Evolutionary conservation across 2,113 vertebrate species (phyloP).

Genomic region (Eidolon helvum): DNA sequence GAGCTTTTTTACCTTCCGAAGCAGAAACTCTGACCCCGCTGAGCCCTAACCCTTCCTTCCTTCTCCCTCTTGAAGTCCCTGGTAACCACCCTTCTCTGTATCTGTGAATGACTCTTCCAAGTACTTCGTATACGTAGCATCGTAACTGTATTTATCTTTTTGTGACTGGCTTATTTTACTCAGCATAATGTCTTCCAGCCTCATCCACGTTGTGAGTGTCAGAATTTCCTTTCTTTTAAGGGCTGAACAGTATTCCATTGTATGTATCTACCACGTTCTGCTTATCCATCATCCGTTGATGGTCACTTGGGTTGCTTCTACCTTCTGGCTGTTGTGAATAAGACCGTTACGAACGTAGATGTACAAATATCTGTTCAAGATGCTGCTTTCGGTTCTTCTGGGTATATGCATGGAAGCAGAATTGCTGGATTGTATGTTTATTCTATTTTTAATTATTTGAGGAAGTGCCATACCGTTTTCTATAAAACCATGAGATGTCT

Average conservation of each 20-base stretch:
- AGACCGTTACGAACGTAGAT: neutral
- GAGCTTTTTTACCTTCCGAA: neutral
- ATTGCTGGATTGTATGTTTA: neutral
- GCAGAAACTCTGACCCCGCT: neutral
- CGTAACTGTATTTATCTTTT: neutral
- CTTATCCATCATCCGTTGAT: neutral
- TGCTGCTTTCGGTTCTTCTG: neutral
- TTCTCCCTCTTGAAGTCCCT: neutral
- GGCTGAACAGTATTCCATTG: neutral
- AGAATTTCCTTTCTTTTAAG: neutral
- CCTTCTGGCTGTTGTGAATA: neutral
- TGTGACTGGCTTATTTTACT: neutral
- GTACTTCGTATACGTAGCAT: neutral
- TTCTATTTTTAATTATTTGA: neutral
- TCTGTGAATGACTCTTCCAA: neutral
- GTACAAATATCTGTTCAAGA: neutral
- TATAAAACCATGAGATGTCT: neutral
- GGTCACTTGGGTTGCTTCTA: neutral
- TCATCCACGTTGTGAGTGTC: too few relatives aligned
- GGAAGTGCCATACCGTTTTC: neutral
- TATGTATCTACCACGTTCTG: fast-evolving
- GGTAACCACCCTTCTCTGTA: neutral
- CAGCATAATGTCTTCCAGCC: neutral
- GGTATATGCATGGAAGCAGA: neutral
- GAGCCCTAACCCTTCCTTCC: neutral